Evolutionary conservation across 2,888 invertebrate genomes (phyloP).

Genomic region (Caenorhabditis zanzibari): DNA sequence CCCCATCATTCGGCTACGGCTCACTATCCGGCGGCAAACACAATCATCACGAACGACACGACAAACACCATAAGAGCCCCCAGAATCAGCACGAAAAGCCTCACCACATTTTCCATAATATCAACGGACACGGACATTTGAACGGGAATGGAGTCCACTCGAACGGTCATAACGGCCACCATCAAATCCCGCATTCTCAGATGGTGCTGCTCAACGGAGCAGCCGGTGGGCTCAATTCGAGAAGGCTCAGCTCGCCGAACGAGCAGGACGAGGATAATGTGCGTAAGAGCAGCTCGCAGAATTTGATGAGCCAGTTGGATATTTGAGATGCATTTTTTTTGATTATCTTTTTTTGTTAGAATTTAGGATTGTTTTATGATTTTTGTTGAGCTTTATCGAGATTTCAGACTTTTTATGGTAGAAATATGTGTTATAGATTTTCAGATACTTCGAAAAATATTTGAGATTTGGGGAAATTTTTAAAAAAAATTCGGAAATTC

Average conservation of each 20-base stretch:
- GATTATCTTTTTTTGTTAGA: background rate
- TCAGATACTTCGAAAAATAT: no score
- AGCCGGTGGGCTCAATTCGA: constrained; percentile 26
- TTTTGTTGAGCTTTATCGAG: no score
- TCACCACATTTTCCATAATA: background rate
- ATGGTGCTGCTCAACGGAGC: constrained; percentile 24
- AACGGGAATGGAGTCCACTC: constrained; percentile 13
- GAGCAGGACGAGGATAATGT: constrained; percentile 66
- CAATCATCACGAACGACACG: constrained; percentile 1
- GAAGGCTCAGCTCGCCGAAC: constrained; percentile 57
- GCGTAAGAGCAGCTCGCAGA: constrained; percentile 33
- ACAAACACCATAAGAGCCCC: background rate
- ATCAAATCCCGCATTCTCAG: constrained; percentile 17
- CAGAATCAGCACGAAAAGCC: background rate
- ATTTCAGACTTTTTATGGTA: no score
- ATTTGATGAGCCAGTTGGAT: constrained; percentile 38
- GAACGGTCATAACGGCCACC: constrained; percentile 26
- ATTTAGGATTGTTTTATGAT: no score
- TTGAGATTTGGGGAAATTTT: no score
- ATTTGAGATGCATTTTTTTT: constrained; percentile 7
- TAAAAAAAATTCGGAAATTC: no score
- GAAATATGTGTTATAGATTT: background rate
- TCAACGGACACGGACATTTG: constrained; percentile 35
- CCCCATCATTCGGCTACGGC: constrained; percentile 50
- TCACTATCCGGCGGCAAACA: constrained; percentile 11